Evolutionary conservation across 2,113 vertebrate genomes (phyloP), one percentile per base, ranked within the genome.

Genomic region (Mirounga angustirostris): DNA sequence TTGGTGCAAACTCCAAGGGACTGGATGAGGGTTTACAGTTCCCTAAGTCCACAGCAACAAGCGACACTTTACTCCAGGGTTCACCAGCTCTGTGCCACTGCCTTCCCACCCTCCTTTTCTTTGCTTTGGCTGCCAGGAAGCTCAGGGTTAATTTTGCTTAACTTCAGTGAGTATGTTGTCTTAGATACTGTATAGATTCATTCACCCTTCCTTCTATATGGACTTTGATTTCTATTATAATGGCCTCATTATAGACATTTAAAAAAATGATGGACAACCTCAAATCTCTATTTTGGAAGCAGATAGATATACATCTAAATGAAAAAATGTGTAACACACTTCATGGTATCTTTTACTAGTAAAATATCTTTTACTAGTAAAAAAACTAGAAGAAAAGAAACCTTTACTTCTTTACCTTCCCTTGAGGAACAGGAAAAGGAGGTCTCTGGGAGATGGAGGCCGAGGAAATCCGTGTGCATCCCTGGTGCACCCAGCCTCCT

Each of bases 281-380:
- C 67, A 79, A 59, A 40, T 76, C 33, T 83, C 0, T 83, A 52
- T 76, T 79, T 88, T 65, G 33, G 95, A 97, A 97, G 63, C 30
- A 88, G 80, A 33, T 13, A 2, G 88, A 85, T n/a, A 94, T 2
- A 65, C 5, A 93, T 46, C 33, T 85, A 85, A 92, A 56, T 33
- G 33, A 84, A 86, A 85, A 96, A 71, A 67, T 26, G 26, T 2
- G 36, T 24, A 85, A 74, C 15, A 87, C 1, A n/a, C 4, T 86
- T 91, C 19, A 36, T 43, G 26, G 33, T 65, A 89, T 82, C 43
- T 83, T 83, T 94, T 36, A 56, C n/a, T 79, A 86, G 40, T 24
- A 76, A 90, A 94, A 67, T 43, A 89, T 82, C 43, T 83, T 83
- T 94, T 36, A 56, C n/a, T 79, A 86, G 40, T 24, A 76, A 82